Evolutionary conservation across 2,113 vertebrate species (phyloP).

Genomic region (Heteronetta atricapilla): DNA sequence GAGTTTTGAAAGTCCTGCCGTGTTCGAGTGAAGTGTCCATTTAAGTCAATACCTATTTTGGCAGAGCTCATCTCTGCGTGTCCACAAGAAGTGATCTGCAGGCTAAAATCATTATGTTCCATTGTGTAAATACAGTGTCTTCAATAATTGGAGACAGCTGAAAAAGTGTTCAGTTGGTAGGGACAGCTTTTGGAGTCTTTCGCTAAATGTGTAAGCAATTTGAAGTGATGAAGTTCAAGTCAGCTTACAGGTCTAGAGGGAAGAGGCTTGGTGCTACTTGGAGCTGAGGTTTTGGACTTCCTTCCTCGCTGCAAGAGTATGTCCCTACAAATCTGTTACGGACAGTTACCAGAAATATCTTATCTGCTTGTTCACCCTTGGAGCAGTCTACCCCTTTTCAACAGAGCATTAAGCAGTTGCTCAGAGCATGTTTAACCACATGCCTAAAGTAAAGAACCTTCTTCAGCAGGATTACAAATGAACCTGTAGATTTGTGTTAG

Average conservation of each 20-base stretch:
- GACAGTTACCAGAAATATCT: background rate
- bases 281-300: background rate
- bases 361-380: background rate
- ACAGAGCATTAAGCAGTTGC: background rate
- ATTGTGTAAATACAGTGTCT: background rate
- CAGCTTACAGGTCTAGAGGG: background rate
- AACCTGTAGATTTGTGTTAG: background rate
- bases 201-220: background rate
- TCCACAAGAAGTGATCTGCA: background rate
- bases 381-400: background rate
- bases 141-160: background rate
- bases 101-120: background rate
- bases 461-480: background rate
- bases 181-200: background rate
- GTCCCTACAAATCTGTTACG: background rate
- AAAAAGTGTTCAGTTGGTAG: background rate
- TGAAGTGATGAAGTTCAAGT: background rate
- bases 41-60: background rate
- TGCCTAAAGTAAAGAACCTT: background rate
- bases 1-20: background rate
- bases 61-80: background rate
- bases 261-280: background rate
- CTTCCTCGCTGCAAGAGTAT: background rate
- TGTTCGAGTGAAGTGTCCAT: background rate
- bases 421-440: background rate